Conservation (phyloP, 2,888 invertebrate species). For the Archips crataeganus region DNA sequence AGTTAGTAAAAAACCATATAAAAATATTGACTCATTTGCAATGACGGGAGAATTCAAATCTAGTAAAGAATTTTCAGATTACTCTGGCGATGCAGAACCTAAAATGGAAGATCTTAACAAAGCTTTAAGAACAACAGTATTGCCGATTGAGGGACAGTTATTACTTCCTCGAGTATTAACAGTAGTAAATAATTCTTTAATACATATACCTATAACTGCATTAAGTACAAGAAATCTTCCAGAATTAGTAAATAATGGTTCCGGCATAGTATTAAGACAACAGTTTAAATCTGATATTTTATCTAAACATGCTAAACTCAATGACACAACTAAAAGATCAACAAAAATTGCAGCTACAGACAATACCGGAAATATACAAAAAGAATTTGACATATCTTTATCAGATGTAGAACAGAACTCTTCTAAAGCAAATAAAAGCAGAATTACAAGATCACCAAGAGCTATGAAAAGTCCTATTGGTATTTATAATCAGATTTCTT, state of each 20-base stretch:
- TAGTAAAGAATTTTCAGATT: background rate
- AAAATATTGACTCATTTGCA: background rate
- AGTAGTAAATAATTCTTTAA: background rate
- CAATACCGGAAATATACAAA: background rate
- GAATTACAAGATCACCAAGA: conserved; percentile 1
- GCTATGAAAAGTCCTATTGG: background rate
- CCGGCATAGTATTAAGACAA: background rate
- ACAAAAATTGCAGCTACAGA: background rate
- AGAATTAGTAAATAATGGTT: background rate
- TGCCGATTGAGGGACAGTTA: background rate
- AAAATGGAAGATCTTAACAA: background rate
- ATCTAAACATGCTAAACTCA: background rate
- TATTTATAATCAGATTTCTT: background rate
- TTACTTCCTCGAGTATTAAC: background rate
- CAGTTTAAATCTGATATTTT: background rate
- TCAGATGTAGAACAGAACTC: background rate
- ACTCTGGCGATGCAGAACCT: background rate
- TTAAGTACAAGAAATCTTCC: background rate
- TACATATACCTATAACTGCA: background rate
- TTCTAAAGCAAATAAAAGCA: background rate
- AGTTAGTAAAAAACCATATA: background rate
- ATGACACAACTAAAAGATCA: background rate
- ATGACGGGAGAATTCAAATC: background rate
- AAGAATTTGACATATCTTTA: background rate
- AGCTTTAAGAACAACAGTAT: background rate